Percentiles rank a stretch among this genome's conserved stretches.
Evolutionary conservation across 2,113 vertebrate genomes (phyloP).

Genomic region (Forbesichthys papilliferus): DNA sequence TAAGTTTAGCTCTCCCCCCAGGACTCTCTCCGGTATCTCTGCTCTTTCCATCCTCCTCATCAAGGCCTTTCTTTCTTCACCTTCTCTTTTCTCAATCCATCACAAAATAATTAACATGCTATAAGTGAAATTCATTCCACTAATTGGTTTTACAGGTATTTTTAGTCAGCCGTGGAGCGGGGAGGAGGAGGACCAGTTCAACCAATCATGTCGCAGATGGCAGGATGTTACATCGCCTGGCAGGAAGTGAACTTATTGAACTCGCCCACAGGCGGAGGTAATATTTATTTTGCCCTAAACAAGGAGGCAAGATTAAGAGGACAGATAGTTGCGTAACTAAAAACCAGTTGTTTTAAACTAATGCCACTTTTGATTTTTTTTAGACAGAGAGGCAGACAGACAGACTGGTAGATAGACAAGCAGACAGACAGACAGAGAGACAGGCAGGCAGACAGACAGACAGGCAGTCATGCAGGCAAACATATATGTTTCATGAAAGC

Average conservation of each 20-base stretch:
- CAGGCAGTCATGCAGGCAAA: too few species aligned
- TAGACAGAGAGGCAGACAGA: too few species aligned
- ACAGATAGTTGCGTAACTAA: neutral
- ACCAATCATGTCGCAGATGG: conserved; percentile 31
- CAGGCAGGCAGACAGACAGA: too few species aligned
- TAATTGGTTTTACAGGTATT: conserved; percentile 84
- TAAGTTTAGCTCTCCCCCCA: conserved; percentile 74
- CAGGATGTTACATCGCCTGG: conserved; percentile 45
- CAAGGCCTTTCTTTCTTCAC: conserved; percentile 48
- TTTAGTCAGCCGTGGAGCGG: conserved; percentile 61
- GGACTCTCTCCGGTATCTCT: conserved; percentile 70
- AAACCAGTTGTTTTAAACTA: too few species aligned
- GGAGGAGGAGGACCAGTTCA: conserved; percentile 17
- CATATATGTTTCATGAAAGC: conserved; percentile 45
- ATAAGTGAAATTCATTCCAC: conserved; percentile 85
- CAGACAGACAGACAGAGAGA: neutral
- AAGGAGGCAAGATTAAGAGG: neutral
- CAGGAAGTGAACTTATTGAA: conserved; percentile 56
- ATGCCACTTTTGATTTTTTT: too few species aligned
- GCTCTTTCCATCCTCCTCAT: conserved; percentile 61
- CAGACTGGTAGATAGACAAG: too few species aligned
- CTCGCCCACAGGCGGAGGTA: conserved; percentile 3
- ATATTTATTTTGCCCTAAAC: neutral
- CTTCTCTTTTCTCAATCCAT: conserved; percentile 70
- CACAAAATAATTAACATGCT: conserved; percentile 84